phyloP scores from a whole-genome alignment of 2,888 invertebrate species.

The Epiperipatus broadwayi region DNA sequence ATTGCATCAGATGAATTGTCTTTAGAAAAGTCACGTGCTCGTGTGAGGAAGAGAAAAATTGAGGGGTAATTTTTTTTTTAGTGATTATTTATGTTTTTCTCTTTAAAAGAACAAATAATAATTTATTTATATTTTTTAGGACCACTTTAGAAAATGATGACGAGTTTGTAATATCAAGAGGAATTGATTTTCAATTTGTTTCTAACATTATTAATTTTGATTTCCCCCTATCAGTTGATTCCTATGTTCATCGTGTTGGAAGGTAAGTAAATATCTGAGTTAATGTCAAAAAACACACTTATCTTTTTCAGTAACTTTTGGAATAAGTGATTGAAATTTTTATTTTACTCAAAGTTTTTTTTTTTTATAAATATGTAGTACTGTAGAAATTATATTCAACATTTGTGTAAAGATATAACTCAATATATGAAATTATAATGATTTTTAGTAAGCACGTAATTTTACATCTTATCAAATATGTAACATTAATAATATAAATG shows the following conservation, averaged over 20 bases:
- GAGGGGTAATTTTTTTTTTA: constrained; percentile 7
- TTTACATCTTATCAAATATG: too few relatives aligned
- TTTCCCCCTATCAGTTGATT: constrained; percentile 68
- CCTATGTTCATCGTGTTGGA: constrained; percentile 91
- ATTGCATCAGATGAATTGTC: constrained; percentile 89
- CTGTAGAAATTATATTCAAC: too few relatives aligned
- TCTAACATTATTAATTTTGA: constrained; percentile 97
- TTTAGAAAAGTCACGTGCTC: constrained; percentile 38
- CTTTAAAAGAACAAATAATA: too few relatives aligned
- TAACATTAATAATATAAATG: too few relatives aligned
- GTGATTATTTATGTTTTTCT: too few relatives aligned
- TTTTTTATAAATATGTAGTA: too few relatives aligned
- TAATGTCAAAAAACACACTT: constrained; percentile 46
- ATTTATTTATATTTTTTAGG: constrained; percentile 13
- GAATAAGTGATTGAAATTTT: too few relatives aligned
- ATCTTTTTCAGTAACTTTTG: too few relatives aligned
- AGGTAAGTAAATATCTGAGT: constrained; percentile 45
- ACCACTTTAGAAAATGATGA: constrained; percentile 42
- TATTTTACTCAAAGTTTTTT: too few relatives aligned
- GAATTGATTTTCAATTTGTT: constrained; percentile 94
- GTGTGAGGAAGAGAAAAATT: constrained; percentile 16
- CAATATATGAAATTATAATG: too few relatives aligned
- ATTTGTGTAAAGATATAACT: too few relatives aligned
- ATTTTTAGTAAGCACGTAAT: too few relatives aligned
- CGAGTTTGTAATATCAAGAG: constrained; percentile 86